Evolutionary conservation across 2,888 invertebrate genomes (phyloP).

Genomic region (Germaria angustata): DNA sequence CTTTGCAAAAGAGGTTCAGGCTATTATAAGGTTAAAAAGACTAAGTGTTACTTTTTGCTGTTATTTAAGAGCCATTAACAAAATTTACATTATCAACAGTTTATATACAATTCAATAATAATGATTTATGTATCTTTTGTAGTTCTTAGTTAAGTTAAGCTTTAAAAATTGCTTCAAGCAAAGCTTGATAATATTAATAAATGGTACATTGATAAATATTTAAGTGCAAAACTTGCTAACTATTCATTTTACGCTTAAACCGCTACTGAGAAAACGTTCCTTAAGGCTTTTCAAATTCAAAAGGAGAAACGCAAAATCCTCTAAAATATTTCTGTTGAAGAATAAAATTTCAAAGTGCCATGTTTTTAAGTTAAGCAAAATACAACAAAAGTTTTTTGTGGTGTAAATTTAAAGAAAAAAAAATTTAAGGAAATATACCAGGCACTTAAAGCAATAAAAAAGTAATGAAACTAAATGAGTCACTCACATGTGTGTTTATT

Average conservation of each 20-base stretch:
- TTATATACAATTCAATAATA: no score
- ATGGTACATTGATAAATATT: no score
- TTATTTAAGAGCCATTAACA: no score
- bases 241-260: background rate
- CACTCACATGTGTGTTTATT: conserved; percentile 2
- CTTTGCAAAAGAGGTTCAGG: no score
- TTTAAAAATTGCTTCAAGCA: background rate
- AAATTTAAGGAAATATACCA: conserved; percentile 7
- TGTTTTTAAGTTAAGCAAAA: conserved; percentile 28
- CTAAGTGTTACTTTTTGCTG: no score
- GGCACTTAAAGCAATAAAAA: background rate
- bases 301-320: background rate
- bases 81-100: no score
- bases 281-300: background rate
- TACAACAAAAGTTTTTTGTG: background rate
- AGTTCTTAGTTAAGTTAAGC: no score
- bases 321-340: conserved; percentile 30
- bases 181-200: no score
- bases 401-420: conserved; percentile 15
- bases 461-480: conserved; percentile 13
- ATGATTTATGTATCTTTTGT: no score
- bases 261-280: conserved; percentile 23
- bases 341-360: conserved; percentile 46
- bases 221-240: background rate
- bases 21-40: no score